A percentile compares a stretch with the other conserved stretches of the same genome.
Conservation (phyloP, 2,113 vertebrate species). For the Chaetodon trifascialis region DNA sequence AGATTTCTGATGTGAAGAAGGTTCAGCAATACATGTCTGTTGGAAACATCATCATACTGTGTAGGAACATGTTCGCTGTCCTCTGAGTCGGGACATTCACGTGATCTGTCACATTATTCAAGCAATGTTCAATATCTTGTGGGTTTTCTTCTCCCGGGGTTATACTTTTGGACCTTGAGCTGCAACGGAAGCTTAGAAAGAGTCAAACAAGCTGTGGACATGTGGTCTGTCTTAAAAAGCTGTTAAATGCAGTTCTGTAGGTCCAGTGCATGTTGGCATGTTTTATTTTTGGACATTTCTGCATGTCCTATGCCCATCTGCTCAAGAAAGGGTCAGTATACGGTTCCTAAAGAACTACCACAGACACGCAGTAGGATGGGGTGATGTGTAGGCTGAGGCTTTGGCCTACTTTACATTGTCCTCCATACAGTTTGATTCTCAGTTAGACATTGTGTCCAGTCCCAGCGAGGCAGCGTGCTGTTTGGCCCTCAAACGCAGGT, state of each 20-base stretch:
- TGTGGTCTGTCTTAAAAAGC: conserved; percentile 34
- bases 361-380: conserved; percentile 46
- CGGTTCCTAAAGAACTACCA: conserved; percentile 49
- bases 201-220: conserved; percentile 9
- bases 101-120: conserved; percentile 3
- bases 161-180: conserved; percentile 6
- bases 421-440: conserved; percentile 66
- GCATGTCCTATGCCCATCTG: conserved; percentile 32
- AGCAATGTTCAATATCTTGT: neutral
- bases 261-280: conserved; percentile 43
- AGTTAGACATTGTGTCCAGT: conserved; percentile 96
- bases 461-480: conserved; percentile 97
- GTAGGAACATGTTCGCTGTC: neutral
- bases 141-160: conserved; percentile 16
- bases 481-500: conserved; percentile 95
- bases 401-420: conserved; percentile 14
- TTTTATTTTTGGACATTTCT: conserved; percentile 44
- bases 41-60: conserved; percentile 23
- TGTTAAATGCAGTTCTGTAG: conserved; percentile 35
- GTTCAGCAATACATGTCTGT: conserved; percentile 26
- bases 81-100: conserved; percentile 10
- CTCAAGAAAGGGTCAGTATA: conserved; percentile 9
- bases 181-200: conserved; percentile 22
- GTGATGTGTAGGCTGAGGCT: conserved; percentile 20
- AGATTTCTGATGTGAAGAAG: neutral